A percentile compares a stretch with the other conserved stretches of the same genome.
phyloP scores from a whole-genome alignment of 2,797 vertebrate species.

The Crocodylus rhombifer region DNA sequence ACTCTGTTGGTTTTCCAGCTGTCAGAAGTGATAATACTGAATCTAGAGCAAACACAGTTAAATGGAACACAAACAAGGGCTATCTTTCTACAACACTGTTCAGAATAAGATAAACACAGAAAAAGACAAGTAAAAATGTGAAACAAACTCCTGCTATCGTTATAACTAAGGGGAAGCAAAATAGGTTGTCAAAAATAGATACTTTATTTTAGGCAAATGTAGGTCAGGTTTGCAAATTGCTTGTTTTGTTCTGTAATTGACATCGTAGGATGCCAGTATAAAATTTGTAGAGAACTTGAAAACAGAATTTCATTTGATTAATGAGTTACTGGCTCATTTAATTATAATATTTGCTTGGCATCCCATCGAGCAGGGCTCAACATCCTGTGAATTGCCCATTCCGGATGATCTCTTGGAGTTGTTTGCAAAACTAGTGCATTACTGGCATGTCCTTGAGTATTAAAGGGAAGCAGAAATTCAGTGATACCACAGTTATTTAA shows the following conservation, averaged over 20 bases:
- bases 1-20: background rate
- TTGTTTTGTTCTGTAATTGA: background rate
- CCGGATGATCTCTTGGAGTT: constrained; percentile 5
- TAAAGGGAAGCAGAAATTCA: constrained; percentile 27
- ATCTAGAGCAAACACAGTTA: background rate
- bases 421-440: constrained; percentile 9
- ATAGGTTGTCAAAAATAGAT: background rate
- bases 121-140: background rate
- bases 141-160: background rate
- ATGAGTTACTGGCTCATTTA: constrained; percentile 28
- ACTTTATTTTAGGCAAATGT: background rate
- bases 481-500: constrained; percentile 30
- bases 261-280: background rate
- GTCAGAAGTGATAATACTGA: background rate
- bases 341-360: constrained; percentile 7
- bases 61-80: background rate
- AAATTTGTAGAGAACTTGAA: background rate
- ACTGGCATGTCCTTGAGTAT: background rate
- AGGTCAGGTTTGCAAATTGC: background rate
- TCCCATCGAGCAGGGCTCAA: background rate
- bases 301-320: background rate
- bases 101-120: background rate
- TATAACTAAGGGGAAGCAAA: background rate
- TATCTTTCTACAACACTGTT: background rate
- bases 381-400: background rate